phyloP scores from a whole-genome alignment of 2,888 invertebrate genomes.

The Calameuta filiformis region DNA sequence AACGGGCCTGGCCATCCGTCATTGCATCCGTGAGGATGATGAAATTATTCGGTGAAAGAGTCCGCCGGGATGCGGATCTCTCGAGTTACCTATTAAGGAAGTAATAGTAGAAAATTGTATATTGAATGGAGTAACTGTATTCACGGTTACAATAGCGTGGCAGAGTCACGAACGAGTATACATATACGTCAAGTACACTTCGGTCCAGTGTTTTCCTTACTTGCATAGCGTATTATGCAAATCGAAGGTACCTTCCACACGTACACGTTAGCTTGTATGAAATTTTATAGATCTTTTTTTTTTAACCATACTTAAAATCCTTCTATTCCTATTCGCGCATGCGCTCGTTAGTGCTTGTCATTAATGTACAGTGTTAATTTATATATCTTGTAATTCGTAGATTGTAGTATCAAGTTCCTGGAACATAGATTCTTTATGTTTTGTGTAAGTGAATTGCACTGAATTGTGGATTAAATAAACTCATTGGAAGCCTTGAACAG shows the following conservation, averaged over 20 bases:
- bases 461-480: background rate
- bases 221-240: background rate
- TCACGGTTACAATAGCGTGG: constrained; percentile 19
- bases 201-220: background rate
- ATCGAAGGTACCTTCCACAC: background rate
- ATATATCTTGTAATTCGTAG: background rate
- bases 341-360: background rate
- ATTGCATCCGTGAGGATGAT: background rate
- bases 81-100: constrained; percentile 1
- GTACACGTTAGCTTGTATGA: background rate
- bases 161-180: constrained; percentile 9
- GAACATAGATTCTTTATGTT: background rate
- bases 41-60: background rate
- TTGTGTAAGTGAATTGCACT: background rate
- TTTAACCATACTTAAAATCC: background rate
- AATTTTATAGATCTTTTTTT: background rate
- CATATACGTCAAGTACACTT: background rate
- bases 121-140: constrained; percentile 19
- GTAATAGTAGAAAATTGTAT: constrained; percentile 11
- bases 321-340: background rate
- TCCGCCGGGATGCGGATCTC: background rate
- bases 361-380: background rate
- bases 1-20: background rate
- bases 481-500: background rate
- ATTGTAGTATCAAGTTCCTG: background rate